Percentiles rank a stretch among this genome's conserved stretches.
Evolutionary conservation across 2,113 vertebrate genomes (phyloP).

Genomic region (Syngnathus scovelli): DNA sequence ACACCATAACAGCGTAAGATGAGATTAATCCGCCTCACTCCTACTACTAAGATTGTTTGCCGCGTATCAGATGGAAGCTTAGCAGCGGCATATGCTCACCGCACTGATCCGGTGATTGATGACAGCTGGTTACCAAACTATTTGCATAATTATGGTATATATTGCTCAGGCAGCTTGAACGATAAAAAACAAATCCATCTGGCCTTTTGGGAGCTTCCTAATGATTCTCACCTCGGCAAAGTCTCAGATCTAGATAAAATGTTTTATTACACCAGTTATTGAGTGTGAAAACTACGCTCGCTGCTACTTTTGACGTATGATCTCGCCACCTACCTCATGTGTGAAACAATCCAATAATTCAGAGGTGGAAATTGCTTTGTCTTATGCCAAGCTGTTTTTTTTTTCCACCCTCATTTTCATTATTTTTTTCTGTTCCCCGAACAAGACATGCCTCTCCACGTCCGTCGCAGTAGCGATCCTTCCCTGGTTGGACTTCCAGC

Average conservation of each 20-base stretch:
- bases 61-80: slow-evolving; percentile 54
- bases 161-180: slow-evolving; percentile 32
- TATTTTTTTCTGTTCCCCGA: background rate
- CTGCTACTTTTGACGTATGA: slow-evolving; percentile 5
- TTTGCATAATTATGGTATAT: slow-evolving; percentile 63
- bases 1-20: slow-evolving; percentile 26
- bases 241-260: slow-evolving; percentile 28
- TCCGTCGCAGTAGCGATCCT: slow-evolving; percentile 94
- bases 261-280: slow-evolving; percentile 30
- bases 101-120: slow-evolving; percentile 43
- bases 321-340: background rate
- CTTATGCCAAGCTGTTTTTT: background rate
- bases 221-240: slow-evolving; percentile 30
- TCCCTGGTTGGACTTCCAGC: slow-evolving; percentile 75
- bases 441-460: slow-evolving; percentile 91
- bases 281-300: slow-evolving; percentile 30
- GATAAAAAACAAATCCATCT: slow-evolving; percentile 58
- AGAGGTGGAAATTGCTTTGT: background rate
- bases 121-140: slow-evolving; percentile 63
- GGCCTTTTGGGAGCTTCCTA: slow-evolving; percentile 46
- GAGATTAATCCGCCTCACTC: slow-evolving; percentile 45
- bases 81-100: slow-evolving; percentile 54
- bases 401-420: background rate
- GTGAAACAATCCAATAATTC: background rate
- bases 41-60: slow-evolving; percentile 36